Conservation (phyloP, 2,888 invertebrate genomes). For the Stenodera caucasica region DNA sequence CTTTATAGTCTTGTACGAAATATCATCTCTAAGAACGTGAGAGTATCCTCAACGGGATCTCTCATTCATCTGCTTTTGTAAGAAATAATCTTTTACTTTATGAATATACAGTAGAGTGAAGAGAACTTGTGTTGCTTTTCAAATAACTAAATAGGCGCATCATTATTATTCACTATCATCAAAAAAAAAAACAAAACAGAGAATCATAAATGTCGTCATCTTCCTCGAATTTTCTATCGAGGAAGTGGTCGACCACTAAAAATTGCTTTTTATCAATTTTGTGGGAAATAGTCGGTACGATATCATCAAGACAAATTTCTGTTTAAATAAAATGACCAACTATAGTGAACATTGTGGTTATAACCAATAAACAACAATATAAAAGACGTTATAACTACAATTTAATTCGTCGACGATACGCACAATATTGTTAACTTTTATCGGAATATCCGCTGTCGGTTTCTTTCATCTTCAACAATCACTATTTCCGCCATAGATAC, state of each 20-base stretch:
- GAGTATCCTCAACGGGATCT: constrained; percentile 38
- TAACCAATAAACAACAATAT: not conserved
- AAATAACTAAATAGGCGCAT: not conserved
- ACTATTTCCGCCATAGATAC: not conserved
- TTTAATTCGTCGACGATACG: constrained; percentile 3
- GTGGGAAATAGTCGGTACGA: not conserved
- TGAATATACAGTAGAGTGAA: not conserved
- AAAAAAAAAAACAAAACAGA: not conserved
- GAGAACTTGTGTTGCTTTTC: not conserved
- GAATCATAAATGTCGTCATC: not conserved
- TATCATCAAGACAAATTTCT: not conserved
- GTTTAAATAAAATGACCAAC: not conserved
- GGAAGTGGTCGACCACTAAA: not conserved
- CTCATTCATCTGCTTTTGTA: constrained; percentile 42
- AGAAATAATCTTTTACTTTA: constrained; percentile 34
- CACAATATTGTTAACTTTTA: not conserved
- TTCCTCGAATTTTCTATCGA: not conserved
- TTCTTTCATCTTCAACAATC: not conserved
- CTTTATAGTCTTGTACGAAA: constrained; percentile 38
- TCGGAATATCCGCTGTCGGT: constrained; percentile 2
- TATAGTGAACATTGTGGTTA: not conserved
- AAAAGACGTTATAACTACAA: not conserved
- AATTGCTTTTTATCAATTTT: not conserved
- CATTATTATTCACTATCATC: not conserved
- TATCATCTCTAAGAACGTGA: constrained; percentile 39